Base-by-base conservation (phyloP, 2,113 vertebrate species). In the Dicaeum eximium region DNA sequence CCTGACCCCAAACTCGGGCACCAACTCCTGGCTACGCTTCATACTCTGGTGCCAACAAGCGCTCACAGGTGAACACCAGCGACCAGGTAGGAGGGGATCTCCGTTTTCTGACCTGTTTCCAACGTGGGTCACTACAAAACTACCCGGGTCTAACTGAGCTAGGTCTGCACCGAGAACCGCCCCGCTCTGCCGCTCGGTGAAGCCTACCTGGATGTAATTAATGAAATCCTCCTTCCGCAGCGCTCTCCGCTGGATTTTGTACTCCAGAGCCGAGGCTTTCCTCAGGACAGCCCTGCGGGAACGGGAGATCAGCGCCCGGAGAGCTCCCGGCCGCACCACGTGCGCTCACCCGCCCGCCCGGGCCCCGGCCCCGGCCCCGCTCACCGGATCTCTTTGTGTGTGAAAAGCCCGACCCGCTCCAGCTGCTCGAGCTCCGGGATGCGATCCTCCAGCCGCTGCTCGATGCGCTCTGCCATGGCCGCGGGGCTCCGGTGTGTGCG, bases 181-280 rank as follows among this genome's bases (percentile, higher is more conserved):
- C 35, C 4, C 8, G 27, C 45, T 11, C 30, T 6, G n/a, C 70
- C 21, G 1, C 27, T 1, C 62, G 2, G 10, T 0, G 28, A 33
- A 20, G 58, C 91, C 71, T 75, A 99, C 99, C 98, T 99, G 99
- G 50, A 99, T 98, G 62, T 99, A 99, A 37, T 87, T 98, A 44
- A 99, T 98, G 74, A 99, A 99, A 80, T 99, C 98, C 51, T 99
- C 98, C 97, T 99, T 99, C 30, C 97, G 97, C 45, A 99, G 97
- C 0, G 98, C 96, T 95, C 98, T 91, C 94, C 99, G 97, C 89
- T 99, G 98, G 38, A 99, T 98, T 70, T 98, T 99, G 95, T 99
- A 99, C 86, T 99, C 99, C 92, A 99, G 96, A n/a, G 99, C 98
- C 9, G 98, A 98, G 7, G 96, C 98, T 90, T 98, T 99, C 96